phyloP scores from a whole-genome alignment of 1,140 invertebrate genomes.

The Cyclina sinensis region DNA sequence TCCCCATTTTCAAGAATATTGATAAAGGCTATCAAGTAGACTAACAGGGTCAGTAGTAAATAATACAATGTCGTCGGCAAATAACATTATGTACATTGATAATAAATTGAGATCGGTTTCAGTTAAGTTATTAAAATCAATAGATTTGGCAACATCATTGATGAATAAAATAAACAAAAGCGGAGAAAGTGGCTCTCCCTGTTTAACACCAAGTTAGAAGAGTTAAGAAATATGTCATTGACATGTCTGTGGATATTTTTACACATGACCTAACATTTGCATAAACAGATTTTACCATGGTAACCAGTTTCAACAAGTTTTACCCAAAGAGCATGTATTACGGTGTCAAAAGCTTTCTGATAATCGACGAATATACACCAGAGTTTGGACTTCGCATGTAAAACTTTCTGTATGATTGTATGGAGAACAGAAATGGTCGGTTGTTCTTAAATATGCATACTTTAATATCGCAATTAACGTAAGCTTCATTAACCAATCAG shows the following conservation, averaged over 20 bases:
- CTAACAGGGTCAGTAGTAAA: conserved; percentile 44
- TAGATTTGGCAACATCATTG: conserved; percentile 22
- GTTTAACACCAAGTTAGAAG: neutral
- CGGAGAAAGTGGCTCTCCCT: neutral
- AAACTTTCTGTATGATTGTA: too few species aligned
- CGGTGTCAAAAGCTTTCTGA: too few species aligned
- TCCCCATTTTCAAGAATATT: conserved; percentile 9
- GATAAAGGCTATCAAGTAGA: conserved; percentile 18
- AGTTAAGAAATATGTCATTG: neutral
- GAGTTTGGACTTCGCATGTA: too few species aligned
- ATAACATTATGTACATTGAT: conserved; percentile 44
- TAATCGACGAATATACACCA: too few species aligned
- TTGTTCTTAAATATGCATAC: too few species aligned
- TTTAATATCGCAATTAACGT: too few species aligned
- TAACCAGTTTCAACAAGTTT: too few species aligned
- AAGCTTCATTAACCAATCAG: too few species aligned
- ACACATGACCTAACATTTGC: neutral
- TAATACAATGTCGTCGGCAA: conserved; percentile 53
- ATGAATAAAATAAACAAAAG: neutral
- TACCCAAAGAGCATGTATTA: too few species aligned
- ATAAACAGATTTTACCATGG: neutral
- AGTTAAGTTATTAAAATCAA: conserved; percentile 14
- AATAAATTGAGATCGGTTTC: neutral
- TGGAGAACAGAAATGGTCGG: too few species aligned
- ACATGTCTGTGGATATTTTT: neutral